Base-by-base conservation (phyloP, 2,888 invertebrate species). In the Branchellion lobata region DNA sequence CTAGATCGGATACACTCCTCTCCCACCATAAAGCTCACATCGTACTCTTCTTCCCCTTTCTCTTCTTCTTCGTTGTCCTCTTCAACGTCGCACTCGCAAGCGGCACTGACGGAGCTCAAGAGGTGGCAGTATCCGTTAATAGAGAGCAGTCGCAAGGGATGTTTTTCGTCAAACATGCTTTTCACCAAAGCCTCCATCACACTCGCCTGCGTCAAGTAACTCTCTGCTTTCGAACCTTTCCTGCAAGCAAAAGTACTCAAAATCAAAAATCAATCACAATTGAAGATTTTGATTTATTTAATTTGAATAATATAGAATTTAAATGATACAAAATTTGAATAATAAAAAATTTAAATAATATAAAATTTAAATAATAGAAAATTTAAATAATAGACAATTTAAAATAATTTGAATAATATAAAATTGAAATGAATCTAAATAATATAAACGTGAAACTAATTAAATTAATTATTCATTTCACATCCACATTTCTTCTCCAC, bases 61-160 rank as follows among this genome's bases (percentile, higher is more conserved):
- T 40, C 40, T 14, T 40, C 40, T 14, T 40, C 40, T 14, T 40
- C 40, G 8, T 40, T 14, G 8, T 40, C 40, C 40, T 40, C 40
- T 14, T 40, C 40, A 5, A 57, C 61, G 24, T 57, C 61, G 21
- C 61, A 57, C 61, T 57, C 61, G 24, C 61, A 57, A 14, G 61
- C n/a, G 61, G 21, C 61, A 57, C n/a, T 24, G 61, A 24, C 61
- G 61, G 3, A 57, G 24, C n/a, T 24, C 3, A 57, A n/a, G 3
- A 57, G 61, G 24, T 57, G 5, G 24, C 61, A 57, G 61, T 24
- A 57, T 5, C 61, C 21, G 61, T n/a, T 57, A n/a, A 57, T 57
- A n/a, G 61, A 8, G n/a, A 57, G 24, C 61, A 57, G 61, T 57
- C 61, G 61, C 21, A 57, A n/a, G 21, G 61, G 61, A n/a, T 57